Evolutionary conservation across 92 coral and sea anemone species (phyloP).

Genomic region (Diadumene lineata): DNA sequence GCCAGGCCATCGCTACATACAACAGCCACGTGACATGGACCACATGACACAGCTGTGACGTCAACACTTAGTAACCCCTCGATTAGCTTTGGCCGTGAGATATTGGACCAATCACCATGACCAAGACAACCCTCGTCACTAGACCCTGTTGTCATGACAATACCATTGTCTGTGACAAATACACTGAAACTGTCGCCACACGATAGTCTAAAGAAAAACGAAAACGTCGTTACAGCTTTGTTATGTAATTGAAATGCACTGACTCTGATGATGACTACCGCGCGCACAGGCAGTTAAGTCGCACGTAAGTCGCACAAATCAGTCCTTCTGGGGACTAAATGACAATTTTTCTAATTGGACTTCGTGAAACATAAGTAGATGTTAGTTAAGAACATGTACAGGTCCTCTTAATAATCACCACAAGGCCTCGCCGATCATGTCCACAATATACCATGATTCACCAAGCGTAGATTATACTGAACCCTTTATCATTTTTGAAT

Average conservation of each 20-base stretch:
- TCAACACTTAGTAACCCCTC: conserved; percentile 94
- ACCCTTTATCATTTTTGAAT: too few species aligned
- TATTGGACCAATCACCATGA: conserved; percentile 90
- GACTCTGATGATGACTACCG: too few species aligned
- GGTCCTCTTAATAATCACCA: too few species aligned
- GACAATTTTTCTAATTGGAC: too few species aligned
- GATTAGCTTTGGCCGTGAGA: conserved; percentile 93
- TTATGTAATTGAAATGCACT: neutral
- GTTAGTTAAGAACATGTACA: too few species aligned
- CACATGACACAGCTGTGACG: conserved; percentile 90
- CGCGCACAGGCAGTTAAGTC: too few species aligned
- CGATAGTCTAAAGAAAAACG: conserved; percentile 56
- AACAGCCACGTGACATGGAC: conserved; percentile 90
- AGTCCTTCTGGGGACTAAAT: too few species aligned
- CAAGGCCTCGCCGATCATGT: too few species aligned
- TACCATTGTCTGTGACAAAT: conserved; percentile 95
- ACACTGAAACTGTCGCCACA: conserved; percentile 94
- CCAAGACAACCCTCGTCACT: conserved; percentile 97
- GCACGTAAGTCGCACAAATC: too few species aligned
- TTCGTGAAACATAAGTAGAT: too few species aligned
- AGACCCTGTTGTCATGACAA: conserved; percentile 96
- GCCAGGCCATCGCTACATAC: conserved; percentile 91
- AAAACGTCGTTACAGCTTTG: neutral
- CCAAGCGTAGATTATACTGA: too few species aligned
- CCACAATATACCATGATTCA: too few species aligned